These are phyloP conservation scores for Gandaritis pyraliata DNA, from an alignment of 2,888 invertebrate genomes.

Conservation along the genomic window DNA sequence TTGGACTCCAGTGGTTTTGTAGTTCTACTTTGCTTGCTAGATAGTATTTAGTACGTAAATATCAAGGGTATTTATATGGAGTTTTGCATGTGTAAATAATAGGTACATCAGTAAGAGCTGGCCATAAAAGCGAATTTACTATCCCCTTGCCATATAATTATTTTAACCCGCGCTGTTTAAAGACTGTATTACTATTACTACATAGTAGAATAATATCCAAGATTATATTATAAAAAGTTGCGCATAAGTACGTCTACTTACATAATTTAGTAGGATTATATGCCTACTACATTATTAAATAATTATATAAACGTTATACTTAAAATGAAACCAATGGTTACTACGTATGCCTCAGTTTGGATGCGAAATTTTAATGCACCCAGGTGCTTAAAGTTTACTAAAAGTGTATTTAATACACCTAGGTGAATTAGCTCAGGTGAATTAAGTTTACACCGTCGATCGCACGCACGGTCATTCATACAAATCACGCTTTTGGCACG, in stretches of 20 bases:
- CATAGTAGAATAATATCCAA: slow-evolving; percentile 17
- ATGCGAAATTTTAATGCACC: no score
- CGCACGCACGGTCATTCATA: slow-evolving; percentile 1
- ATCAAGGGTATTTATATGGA: not conserved
- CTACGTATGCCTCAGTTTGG: not conserved
- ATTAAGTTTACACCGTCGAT: no score
- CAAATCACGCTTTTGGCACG: not conserved
- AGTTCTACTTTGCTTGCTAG: no score
- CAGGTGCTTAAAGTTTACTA: no score
- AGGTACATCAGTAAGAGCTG: not conserved
- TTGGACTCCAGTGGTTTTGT: no score
- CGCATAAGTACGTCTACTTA: not conserved
- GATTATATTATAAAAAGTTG: slow-evolving; percentile 11
- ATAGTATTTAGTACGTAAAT: no score
- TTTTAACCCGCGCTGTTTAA: slow-evolving; percentile 9
- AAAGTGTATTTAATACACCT: no score
- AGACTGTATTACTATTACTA: slow-evolving; percentile 13
- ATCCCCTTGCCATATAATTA: slow-evolving; percentile 20
- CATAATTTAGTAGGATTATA: slow-evolving; percentile 10
- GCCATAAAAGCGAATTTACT: slow-evolving; percentile 13
- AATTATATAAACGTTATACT: slow-evolving; percentile 6
- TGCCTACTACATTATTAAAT: slow-evolving; percentile 8
- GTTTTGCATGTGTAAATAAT: slow-evolving; percentile 1
- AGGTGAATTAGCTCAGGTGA: no score
- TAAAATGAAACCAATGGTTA: not conserved